Evolutionary conservation across 2,797 vertebrate species (phyloP), one percentile per base, ranked within the genome.

Genomic region (Galagoides demidoff): DNA sequence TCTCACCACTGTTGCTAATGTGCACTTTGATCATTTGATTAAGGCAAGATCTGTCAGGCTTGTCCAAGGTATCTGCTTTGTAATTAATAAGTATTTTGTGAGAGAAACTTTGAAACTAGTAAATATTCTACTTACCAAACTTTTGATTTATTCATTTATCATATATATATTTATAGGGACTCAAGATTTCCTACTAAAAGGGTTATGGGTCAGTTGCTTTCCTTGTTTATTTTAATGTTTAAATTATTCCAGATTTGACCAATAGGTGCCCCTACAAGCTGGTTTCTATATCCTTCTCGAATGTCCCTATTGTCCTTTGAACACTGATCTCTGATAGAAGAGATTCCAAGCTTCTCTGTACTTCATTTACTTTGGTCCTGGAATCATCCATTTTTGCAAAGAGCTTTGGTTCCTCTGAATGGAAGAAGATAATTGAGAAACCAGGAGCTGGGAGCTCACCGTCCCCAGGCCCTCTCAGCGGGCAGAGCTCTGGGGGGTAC

Each of bases 391-490:
- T 70, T 52, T 85, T 59, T 64, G n/a, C 63, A 64, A 8, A 57
- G 61, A 70, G 7, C 59, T 76, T 52, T 57, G 49, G 49, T 23
- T 85, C 25, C 29, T 77, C 27, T 49, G 14, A n/a, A 4, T 71
- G 52, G 29, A 59, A 27, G 13, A 16, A 34, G 74, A 68, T 43
- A 34, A 43, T 9, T 23, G 4, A 8, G 79, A 66, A 64, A 27
- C 55, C 23, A 12, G 57, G n/a, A 2, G 0, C 7, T 3, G 57
- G 49, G 23, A 61, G 0, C 19, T 31, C 39, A 3, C 34, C 20
- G 8, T 37, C 20, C 14, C 20, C 3, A 2, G 76, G 29, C 57
- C 55, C 34, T 52, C 29, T 45, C 9, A 1, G 4, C 22, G 20
- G 63, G 27, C 55, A 55, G 37, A 19, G 59, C 23, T 59, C 55